Conservation (phyloP, 2,113 vertebrate species). For the Corythornis vintsioides region DNA sequence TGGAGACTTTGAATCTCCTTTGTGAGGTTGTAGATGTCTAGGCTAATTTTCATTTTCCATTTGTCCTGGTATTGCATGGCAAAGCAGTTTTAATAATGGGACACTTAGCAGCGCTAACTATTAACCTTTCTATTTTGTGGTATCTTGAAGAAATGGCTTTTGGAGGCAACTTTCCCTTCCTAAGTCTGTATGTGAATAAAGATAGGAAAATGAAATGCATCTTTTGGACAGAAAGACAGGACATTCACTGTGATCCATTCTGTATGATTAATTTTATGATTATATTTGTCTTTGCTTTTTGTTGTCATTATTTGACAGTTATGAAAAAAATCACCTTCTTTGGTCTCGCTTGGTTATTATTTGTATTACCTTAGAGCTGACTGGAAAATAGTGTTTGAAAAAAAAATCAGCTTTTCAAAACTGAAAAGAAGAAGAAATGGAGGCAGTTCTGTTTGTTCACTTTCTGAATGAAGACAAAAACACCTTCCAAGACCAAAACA, state of each 20-base stretch:
- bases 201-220: slow-evolving; percentile 39
- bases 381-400: not conserved
- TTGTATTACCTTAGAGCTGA: not conserved
- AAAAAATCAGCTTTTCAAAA: not conserved
- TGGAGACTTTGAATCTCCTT: slow-evolving; percentile 22
- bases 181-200: slow-evolving; percentile 19
- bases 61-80: slow-evolving; percentile 57
- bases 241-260: not conserved
- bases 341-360: not conserved
- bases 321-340: not conserved
- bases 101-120: slow-evolving; percentile 4
- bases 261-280: slow-evolving; percentile 21
- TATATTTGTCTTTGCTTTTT: not conserved
- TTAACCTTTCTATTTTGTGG: slow-evolving; percentile 58
- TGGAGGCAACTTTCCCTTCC: not conserved
- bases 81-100: slow-evolving; percentile 62
- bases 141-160: slow-evolving; percentile 46
- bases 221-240: slow-evolving; percentile 5
- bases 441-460: not conserved
- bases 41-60: slow-evolving; percentile 66
- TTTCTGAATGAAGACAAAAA: not conserved
- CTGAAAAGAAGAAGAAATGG: not conserved
- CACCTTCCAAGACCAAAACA: not conserved
- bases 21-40: slow-evolving; percentile 44
- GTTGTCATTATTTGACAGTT: slow-evolving; percentile 27